phyloP scores from a whole-genome alignment of 1,140 invertebrate species.

The Drosophila pruinosa region DNA sequence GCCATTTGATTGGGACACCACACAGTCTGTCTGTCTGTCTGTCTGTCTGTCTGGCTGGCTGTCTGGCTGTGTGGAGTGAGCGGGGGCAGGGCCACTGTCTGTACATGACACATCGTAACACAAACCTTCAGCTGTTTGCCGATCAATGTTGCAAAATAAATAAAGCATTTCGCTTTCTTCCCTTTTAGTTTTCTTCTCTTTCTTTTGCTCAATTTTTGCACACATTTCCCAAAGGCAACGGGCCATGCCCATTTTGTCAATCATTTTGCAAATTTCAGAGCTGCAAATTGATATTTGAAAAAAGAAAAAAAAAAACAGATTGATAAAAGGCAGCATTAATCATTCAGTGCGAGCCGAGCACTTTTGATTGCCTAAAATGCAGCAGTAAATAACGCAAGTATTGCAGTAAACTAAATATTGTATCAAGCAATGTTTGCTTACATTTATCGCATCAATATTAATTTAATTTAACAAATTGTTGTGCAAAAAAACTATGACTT shows the following conservation, averaged over 20 bases:
- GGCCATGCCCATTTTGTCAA: background rate
- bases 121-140: constrained; percentile 15
- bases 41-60: background rate
- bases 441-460: no score
- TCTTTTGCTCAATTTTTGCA: background rate
- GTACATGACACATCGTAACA: constrained; percentile 26
- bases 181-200: background rate
- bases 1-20: constrained; percentile 21
- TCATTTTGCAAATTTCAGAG: background rate
- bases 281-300: background rate
- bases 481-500: no score
- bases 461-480: no score
- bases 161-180: constrained; percentile 21
- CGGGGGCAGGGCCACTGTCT: background rate
- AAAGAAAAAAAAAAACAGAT: background rate
- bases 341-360: no score
- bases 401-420: no score
- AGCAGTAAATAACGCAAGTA: no score
- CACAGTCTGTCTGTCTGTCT: background rate
- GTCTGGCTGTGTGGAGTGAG: background rate
- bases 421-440: no score
- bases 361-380: no score
- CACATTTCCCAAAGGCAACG: background rate
- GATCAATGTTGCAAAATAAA: constrained; percentile 41
- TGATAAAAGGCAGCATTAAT: no score